Evolutionary conservation across 2,888 invertebrate species (phyloP).

Genomic region (Dorcus hopei): DNA sequence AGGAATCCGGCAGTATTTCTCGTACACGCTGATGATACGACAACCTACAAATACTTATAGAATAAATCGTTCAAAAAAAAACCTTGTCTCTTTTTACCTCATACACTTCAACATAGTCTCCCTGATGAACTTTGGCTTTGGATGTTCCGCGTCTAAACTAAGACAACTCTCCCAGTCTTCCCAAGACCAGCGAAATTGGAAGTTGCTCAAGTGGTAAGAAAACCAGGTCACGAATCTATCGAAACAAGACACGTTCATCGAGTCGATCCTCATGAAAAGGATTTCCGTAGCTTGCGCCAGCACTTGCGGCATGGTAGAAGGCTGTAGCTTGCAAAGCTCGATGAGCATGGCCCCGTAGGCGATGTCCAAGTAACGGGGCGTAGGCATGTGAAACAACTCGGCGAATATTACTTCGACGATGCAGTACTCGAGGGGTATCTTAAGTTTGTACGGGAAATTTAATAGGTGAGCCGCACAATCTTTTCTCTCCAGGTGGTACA

Average conservation of each 20-base stretch:
- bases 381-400: conserved; percentile 89
- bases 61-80: neutral
- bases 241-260: conserved; percentile 95
- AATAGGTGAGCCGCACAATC: conserved; percentile 92
- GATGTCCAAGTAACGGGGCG: conserved; percentile 84
- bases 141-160: conserved; percentile 82
- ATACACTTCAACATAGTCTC: conserved; percentile 89
- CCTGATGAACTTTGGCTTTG: conserved; percentile 89
- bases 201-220: conserved; percentile 96
- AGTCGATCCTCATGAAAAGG: conserved; percentile 90
- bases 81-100: conserved; percentile 57
- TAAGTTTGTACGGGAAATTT: conserved; percentile 87
- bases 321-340: conserved; percentile 94
- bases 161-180: conserved; percentile 90
- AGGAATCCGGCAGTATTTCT: conserved; percentile 88
- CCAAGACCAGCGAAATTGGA: conserved; percentile 99
- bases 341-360: conserved; percentile 93
- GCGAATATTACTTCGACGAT: conserved; percentile 96
- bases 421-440: conserved; percentile 96
- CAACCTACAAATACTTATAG: conserved; percentile 56
- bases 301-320: conserved; percentile 95
- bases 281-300: conserved; percentile 97
- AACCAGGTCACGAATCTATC: conserved; percentile 98
- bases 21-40: conserved; percentile 93
- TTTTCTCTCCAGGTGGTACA: conserved; percentile 84